Conservation (phyloP, 2,888 invertebrate genomes). For the Himalopsyche anomala region DNA sequence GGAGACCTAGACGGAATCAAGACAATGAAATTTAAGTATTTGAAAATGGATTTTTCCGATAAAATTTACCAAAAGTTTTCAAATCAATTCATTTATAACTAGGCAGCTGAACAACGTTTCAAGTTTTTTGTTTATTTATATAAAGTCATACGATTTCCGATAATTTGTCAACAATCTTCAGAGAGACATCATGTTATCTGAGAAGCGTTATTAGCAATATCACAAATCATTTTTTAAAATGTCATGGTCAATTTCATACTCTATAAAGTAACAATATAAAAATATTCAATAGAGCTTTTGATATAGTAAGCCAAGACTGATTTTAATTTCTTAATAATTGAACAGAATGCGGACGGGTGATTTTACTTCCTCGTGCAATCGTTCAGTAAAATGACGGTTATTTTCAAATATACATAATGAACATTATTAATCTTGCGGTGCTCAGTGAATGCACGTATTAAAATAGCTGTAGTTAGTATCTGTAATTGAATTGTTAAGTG, state of each 20-base stretch:
- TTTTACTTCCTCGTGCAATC: constrained; percentile 3
- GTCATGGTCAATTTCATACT: neutral
- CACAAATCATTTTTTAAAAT: neutral
- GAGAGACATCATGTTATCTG: no score
- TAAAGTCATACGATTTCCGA: no score
- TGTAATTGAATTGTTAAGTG: constrained; percentile 3
- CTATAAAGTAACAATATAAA: neutral
- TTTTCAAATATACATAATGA: constrained; percentile 15
- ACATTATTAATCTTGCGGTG: constrained; percentile 18
- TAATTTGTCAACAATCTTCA: no score
- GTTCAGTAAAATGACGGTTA: neutral
- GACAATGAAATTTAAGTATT: no score
- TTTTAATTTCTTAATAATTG: constrained; percentile 19
- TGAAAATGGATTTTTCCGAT: no score
- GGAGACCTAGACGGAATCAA: no score
- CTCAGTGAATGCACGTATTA: neutral
- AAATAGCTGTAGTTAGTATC: neutral
- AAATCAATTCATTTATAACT: no score
- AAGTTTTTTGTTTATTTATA: no score
- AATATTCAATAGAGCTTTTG: neutral
- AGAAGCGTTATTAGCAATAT: no score
- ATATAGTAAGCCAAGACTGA: neutral
- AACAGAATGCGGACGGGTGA: constrained; percentile 22
- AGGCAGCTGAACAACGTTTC: no score
- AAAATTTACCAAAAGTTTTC: no score